These are phyloP conservation scores for Botia almorhae DNA, from an alignment of 2,797 vertebrate genomes.

Conservation along the genomic window DNA sequence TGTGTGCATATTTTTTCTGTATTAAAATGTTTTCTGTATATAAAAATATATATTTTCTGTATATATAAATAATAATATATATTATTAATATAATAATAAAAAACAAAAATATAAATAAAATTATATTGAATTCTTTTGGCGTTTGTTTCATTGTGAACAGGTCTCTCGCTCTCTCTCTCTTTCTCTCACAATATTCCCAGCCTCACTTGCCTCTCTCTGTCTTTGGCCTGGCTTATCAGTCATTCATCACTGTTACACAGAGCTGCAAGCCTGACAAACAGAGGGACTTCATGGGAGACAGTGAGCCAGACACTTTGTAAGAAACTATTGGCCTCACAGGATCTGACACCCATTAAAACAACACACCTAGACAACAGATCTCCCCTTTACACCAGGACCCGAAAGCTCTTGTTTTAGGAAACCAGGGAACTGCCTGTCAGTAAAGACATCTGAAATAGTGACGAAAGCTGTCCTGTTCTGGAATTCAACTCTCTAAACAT, in stretches of 20 bases:
- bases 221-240: conserved; percentile 49
- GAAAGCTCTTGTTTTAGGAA: conserved; percentile 23
- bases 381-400: conserved; percentile 12
- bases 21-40: neutral
- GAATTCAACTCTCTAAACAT: conserved; percentile 45
- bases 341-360: conserved; percentile 52
- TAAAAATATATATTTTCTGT: too few relatives aligned
- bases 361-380: conserved; percentile 2
- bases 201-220: neutral
- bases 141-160: conserved; percentile 8
- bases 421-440: conserved; percentile 38
- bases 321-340: conserved; percentile 44
- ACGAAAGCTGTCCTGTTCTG: conserved; percentile 37
- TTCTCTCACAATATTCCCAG: neutral
- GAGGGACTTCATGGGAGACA: conserved; percentile 38
- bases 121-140: neutral
- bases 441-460: conserved; percentile 33
- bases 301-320: conserved; percentile 47
- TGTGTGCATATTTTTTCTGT: neutral
- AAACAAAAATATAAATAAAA: neutral
- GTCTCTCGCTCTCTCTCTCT: neutral
- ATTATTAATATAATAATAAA: too few relatives aligned
- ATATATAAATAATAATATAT: too few relatives aligned
- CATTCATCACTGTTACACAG: conserved; percentile 49
- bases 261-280: conserved; percentile 36